Base-by-base conservation (phyloP, 1,140 invertebrate species). In the Tetramorium parvispinum region DNA sequence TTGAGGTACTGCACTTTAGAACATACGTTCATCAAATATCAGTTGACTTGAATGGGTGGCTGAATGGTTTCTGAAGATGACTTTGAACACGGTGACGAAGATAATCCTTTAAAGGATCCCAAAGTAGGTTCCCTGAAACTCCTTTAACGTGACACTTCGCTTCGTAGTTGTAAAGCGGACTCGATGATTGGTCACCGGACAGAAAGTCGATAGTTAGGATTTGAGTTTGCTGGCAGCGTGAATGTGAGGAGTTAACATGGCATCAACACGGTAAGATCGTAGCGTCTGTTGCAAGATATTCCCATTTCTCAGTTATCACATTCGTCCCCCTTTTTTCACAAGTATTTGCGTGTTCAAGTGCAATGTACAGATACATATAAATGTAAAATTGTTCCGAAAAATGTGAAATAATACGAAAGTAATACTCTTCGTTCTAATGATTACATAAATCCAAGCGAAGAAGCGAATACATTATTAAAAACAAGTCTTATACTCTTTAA, bases 101-200 rank as follows among this genome's bases (percentile, higher is more conserved):
- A 87, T 89, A 85, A 87, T 85, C 51, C 73, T 85, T 85, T 87
- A 79, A 83, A 89, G 70, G 79, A 85, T 46, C 65, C 13, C 49
- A 79, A 88, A 78, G 49, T 82, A 86, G 66, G 46, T 70, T 53
- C 46, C 43, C 10, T 76, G 27, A 27, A 57, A 78, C 61, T 86
- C 61, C 53, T 87, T 71, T 87, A 87, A 87, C 49, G 24, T 46
- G 76, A 70, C 49, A 49, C 85, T 78, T 32, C 70, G 81, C 51
- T 37, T 24, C 55, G 55, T 73, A 68, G 37, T 46, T 53, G 85
- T 66, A 88, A 88, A 87, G 77, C 79, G 76, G 53, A 88, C 85
- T 81, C 61, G 27, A 87, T 87, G 77, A 83, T 86, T 81, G 66
- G 68, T 71, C 85, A 77, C 24, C 8, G 53, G 37, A 75, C 68